Base-by-base conservation (phyloP, 2,888 invertebrate genomes). In the Allygus modestus region DNA sequence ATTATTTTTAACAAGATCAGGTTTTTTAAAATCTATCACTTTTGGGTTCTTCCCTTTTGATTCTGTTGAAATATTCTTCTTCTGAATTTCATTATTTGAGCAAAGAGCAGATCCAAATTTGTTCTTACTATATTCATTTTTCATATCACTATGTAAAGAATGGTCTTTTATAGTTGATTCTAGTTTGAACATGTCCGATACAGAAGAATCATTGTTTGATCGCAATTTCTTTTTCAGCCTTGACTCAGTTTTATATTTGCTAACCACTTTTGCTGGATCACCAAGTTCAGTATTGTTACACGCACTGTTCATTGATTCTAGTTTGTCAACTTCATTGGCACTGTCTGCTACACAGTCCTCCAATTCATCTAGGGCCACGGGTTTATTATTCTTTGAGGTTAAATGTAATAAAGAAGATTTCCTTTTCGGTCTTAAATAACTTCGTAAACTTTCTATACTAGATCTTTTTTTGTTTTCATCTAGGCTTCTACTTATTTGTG, bases 221-320 rank as follows among this genome's bases (percentile, higher is more conserved):
- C 75, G 37, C 28, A 77, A 46, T 77, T 77, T 51, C 51, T 77
- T 77, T 7, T 77, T 51, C 46, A 12, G 26, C 17, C 26, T 26
- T 43, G 17, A 23, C 12, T 28, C 28, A 2, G 28, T 9, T 23
- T 65, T 65, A 65, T 23, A 20, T 58, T 58, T 58, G 4, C 2
- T 65, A 0, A 11, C 4, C 4, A 5, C 5, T 23, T 54, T 54
- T 23, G 54, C 1, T 2, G 23, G 54, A 23, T 23, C 23, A 54
- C 7, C 2, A 23, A 20, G 15, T 12, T 2, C 54, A 7, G 12
- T 7, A 28, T 31, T 28, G 28, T 65, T 28, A 11, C 12, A 2
- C 15, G 23, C 7, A 58, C 2, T 11, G 15, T 58, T 23, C 20
- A 5, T 23, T 20, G 26, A 5, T 58, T 58, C 58, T 4, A 23